Evolutionary conservation across 2,888 invertebrate species (phyloP).

Genomic region (Eurytoma californica): DNA sequence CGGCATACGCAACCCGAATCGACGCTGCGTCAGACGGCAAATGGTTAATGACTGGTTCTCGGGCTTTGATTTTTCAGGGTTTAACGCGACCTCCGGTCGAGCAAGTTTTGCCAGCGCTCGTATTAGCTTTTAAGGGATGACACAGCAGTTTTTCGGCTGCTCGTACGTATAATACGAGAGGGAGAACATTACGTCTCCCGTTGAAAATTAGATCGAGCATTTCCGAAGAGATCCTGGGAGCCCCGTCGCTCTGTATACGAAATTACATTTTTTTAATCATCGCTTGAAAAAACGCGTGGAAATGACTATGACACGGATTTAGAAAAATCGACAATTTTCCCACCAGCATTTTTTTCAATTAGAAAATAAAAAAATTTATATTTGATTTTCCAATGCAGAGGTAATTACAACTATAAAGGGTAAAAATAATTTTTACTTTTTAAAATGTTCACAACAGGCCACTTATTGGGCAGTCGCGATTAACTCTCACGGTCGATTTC

Average conservation of each 20-base stretch:
- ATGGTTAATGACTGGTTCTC: conserved; percentile 45
- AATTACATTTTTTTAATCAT: conserved; percentile 18
- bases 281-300: neutral
- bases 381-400: too few species aligned
- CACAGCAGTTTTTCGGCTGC: conserved; percentile 26
- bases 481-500: conserved; percentile 32
- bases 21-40: conserved; percentile 10
- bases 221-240: conserved; percentile 19
- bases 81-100: conserved; percentile 10
- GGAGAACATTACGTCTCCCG: neutral
- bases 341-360: neutral
- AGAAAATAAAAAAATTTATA: neutral
- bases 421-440: too few species aligned
- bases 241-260: neutral
- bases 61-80: conserved; percentile 27
- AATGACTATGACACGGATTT: neutral
- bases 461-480: conserved; percentile 15
- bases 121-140: conserved; percentile 52
- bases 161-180: neutral
- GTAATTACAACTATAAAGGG: neutral
- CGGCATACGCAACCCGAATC: conserved; percentile 25
- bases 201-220: conserved; percentile 33
- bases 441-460: conserved; percentile 1
- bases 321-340: conserved; percentile 12
- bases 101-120: conserved; percentile 23